phyloP scores from a whole-genome alignment of 1,140 invertebrate species.

The Zaprionus davidi region DNA sequence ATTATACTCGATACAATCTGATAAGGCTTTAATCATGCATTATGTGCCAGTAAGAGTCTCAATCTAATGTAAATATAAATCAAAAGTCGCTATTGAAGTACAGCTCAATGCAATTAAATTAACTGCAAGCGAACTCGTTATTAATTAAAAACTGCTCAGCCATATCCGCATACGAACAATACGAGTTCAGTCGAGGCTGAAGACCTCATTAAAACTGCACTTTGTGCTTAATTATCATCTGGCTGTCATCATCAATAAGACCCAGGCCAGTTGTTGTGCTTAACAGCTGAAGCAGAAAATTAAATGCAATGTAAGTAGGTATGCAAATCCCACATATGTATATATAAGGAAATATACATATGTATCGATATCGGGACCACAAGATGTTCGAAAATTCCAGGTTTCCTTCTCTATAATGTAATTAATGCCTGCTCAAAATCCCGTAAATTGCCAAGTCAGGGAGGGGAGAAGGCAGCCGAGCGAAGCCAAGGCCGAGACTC shows the following conservation, averaged over 20 bases:
- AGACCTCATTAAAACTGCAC: constrained; percentile 36
- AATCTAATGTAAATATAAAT: constrained; percentile 8
- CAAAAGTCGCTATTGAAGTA: not conserved
- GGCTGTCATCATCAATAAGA: constrained; percentile 37
- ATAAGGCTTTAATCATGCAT: not conserved
- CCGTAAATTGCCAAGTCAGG: not conserved
- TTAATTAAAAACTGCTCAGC: constrained; percentile 37
- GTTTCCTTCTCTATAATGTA: constrained; percentile 27
- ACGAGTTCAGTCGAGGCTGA: not conserved
- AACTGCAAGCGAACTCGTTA: constrained; percentile 1
- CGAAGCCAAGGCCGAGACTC: constrained; percentile 10
- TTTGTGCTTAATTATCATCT: constrained; percentile 40
- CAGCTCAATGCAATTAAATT: constrained; percentile 8
- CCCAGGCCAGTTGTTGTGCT: constrained; percentile 16
- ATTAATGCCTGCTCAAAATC: constrained; percentile 57
- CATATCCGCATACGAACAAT: constrained; percentile 8
- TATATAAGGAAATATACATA: constrained; percentile 1
- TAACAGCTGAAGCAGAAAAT: constrained; percentile 61
- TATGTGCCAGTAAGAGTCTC: not conserved
- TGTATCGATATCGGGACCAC: constrained; percentile 10
- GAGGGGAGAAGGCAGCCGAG: not conserved
- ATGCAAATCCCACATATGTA: not conserved
- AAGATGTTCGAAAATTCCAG: constrained; percentile 1
- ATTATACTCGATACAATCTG: not conserved
- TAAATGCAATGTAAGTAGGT: constrained; percentile 39